A percentile compares a stretch with the other conserved stretches of the same genome.
These are phyloP conservation scores for Calycopis cecrops DNA, from an alignment of 1,140 invertebrate species.

Conservation along the genomic window DNA sequence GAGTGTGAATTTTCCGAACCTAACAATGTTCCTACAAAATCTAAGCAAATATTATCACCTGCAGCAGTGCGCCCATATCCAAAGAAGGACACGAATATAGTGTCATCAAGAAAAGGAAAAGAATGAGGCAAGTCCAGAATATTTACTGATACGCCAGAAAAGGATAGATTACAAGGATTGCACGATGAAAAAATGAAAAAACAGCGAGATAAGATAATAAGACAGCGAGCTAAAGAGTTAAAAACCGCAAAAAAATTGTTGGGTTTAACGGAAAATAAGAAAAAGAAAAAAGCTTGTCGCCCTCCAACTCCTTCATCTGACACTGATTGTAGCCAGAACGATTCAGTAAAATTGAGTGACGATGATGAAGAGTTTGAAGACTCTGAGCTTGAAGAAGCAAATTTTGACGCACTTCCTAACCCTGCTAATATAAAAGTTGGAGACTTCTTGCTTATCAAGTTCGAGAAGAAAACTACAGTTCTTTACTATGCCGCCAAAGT, in stretches of 20 bases:
- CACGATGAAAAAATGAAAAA: conserved; percentile 26
- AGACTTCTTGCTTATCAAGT: conserved; percentile 36
- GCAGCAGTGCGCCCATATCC: conserved; percentile 16
- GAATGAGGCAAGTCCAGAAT: conserved; percentile 19
- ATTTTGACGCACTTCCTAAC: conserved; percentile 21
- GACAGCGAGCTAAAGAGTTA: conserved; percentile 28
- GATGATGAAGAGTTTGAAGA: conserved; percentile 32
- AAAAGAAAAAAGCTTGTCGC: conserved; percentile 28
- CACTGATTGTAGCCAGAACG: conserved; percentile 30
- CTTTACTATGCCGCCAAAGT: conserved; percentile 32
- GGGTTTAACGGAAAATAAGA: conserved; percentile 29
- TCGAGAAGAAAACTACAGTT: conserved; percentile 32
- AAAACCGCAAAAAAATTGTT: conserved; percentile 31
- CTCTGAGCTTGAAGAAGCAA: conserved; percentile 27
- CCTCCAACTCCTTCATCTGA: conserved; percentile 27
- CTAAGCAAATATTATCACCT: conserved; percentile 18
- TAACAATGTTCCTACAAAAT: conserved; percentile 18
- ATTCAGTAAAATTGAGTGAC: conserved; percentile 29
- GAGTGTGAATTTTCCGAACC: conserved; percentile 17
- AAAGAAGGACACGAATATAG: conserved; percentile 16
- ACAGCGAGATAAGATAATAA: conserved; percentile 26
- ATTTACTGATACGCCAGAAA: conserved; percentile 27
- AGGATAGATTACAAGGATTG: conserved; percentile 29
- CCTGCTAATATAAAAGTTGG: conserved; percentile 32
- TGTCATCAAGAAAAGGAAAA: conserved; percentile 18